Conservation (phyloP, 1,140 invertebrate species). For the Holcopasites calliopsidis region DNA sequence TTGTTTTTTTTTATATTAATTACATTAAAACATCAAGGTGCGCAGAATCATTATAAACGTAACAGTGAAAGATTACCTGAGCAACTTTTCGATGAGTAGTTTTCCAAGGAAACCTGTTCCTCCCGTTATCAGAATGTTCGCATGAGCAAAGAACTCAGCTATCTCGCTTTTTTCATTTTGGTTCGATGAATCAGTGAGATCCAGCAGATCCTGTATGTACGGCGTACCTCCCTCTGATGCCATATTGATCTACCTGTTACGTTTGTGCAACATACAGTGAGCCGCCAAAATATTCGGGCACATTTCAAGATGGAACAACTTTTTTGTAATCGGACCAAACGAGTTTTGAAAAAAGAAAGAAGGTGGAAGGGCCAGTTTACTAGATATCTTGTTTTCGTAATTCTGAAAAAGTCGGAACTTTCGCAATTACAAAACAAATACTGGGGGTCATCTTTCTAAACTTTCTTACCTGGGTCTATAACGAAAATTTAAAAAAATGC, state of each 20-base stretch:
- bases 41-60: not conserved
- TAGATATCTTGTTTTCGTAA: no score
- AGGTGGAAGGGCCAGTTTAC: no score
- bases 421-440: no score
- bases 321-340: no score
- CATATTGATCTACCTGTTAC: conserved; percentile 20
- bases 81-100: conserved; percentile 84
- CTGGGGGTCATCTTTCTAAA: no score
- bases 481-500: no score
- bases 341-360: no score
- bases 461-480: no score
- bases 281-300: not conserved
- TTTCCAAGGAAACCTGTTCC: conserved; percentile 86
- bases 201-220: conserved; percentile 50
- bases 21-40: not conserved
- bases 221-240: not conserved
- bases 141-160: conserved; percentile 63
- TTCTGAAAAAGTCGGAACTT: no score
- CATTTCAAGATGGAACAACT: not conserved
- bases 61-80: conserved; percentile 70
- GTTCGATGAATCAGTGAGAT: conserved; percentile 43
- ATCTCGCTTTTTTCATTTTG: conserved; percentile 64
- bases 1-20: no score
- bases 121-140: conserved; percentile 78
- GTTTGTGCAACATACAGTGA: not conserved